Evolutionary conservation across 2,888 invertebrate genomes (phyloP).

Genomic region (Reticulitermes lucifugus): DNA sequence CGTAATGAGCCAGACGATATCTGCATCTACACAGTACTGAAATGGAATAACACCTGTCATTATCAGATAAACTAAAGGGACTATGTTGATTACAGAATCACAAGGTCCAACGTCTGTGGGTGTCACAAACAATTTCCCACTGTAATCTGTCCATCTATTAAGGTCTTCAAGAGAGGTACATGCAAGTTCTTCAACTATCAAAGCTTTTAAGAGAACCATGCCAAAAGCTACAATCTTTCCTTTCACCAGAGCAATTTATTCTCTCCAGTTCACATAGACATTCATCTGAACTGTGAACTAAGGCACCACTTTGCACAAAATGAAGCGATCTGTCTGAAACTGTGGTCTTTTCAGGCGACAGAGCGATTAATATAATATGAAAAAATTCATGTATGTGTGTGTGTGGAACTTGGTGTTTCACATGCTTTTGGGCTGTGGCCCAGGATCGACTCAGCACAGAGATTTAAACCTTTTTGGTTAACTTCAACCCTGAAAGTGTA

Average conservation of each 20-base stretch:
- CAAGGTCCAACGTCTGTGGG: not conserved
- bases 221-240: constrained; percentile 8
- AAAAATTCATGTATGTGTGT: too few species aligned
- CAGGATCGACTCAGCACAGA: too few species aligned
- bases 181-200: not conserved
- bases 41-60: not conserved
- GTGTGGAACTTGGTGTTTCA: too few species aligned
- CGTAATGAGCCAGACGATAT: not conserved
- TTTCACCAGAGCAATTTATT: not conserved
- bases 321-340: not conserved
- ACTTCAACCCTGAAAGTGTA: too few species aligned
- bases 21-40: not conserved
- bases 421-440: too few species aligned
- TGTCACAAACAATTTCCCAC: constrained; percentile 9
- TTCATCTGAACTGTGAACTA: not conserved
- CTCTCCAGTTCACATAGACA: not conserved
- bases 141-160: constrained; percentile 1
- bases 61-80: not conserved
- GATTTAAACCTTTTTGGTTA: too few species aligned
- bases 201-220: constrained; percentile 16
- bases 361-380: too few species aligned
- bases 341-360: too few species aligned
- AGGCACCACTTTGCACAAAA: not conserved
- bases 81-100: not conserved
- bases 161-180: not conserved